phyloP scores from a whole-genome alignment of 37 sponge, comb jelly and placozoan species.

The Geodia barretti region DNA sequence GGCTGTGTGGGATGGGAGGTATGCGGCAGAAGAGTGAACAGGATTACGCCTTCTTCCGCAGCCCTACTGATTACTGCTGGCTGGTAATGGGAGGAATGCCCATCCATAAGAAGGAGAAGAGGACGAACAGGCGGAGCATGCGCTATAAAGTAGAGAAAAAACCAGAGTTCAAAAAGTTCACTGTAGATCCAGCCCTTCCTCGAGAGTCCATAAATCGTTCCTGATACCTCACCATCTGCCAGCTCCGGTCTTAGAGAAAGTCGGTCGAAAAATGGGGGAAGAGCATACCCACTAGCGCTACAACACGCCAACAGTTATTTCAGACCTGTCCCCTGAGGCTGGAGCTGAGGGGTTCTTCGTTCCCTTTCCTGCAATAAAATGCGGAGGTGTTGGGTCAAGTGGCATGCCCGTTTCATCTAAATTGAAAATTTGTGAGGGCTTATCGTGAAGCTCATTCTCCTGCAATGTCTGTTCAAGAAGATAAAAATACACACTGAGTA shows the following conservation, averaged over 20 bases:
- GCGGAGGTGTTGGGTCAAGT: neutral
- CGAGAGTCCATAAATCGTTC: no score
- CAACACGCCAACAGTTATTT: neutral
- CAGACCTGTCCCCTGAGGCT: neutral
- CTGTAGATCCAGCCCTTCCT: no score
- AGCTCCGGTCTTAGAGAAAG: no score
- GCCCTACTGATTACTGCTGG: conserved; percentile 35
- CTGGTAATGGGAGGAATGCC: conserved; percentile 66
- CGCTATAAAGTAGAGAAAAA: no score
- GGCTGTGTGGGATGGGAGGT: conserved; percentile 76
- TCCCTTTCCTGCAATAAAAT: neutral
- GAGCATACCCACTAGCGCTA: neutral
- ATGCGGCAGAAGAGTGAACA: conserved; percentile 63
- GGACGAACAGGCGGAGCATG: conserved; percentile 35
- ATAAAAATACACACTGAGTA: no score
- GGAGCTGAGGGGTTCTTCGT: neutral
- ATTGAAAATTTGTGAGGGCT: neutral
- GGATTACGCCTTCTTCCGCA: conserved; percentile 36
- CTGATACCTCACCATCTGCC: no score
- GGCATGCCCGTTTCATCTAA: neutral
- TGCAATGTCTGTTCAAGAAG: no score
- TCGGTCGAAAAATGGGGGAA: neutral
- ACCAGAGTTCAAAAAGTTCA: no score
- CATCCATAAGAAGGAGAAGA: conserved; percentile 67
- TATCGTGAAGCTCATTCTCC: neutral